Conservation (phyloP, 2,797 vertebrate species). For the Phalanger gymnotis region DNA sequence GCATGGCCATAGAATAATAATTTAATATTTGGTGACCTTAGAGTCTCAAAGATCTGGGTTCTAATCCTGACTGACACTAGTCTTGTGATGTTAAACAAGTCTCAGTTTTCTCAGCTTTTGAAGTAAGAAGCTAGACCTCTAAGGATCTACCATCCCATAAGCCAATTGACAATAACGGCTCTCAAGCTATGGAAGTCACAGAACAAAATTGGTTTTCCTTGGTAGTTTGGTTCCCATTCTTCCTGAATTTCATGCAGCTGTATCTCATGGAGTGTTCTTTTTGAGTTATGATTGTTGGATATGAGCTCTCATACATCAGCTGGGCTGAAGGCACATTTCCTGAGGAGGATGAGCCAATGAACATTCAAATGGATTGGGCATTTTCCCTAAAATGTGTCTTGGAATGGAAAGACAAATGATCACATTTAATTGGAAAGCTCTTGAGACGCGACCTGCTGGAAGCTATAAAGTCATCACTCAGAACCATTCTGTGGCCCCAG, state of each 20-base stretch:
- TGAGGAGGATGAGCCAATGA: conserved; percentile 45
- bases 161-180: not conserved
- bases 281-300: conserved; percentile 23
- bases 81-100: not conserved
- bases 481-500: conserved; percentile 24
- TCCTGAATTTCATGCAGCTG: conserved; percentile 16
- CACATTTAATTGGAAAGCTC: conserved; percentile 33
- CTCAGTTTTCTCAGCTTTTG: conserved; percentile 14
- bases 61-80: not conserved
- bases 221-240: conserved; percentile 42
- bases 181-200: conserved; percentile 15
- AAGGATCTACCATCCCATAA: not conserved
- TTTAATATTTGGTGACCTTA: not conserved
- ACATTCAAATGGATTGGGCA: not conserved
- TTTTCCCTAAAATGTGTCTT: conserved; percentile 60
- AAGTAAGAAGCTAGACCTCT: not conserved
- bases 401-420: conserved; percentile 52
- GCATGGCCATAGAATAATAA: not conserved
- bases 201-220: conserved; percentile 50
- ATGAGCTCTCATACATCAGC: conserved; percentile 24
- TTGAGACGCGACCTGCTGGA: not conserved
- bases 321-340: conserved; percentile 37
- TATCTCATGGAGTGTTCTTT: conserved; percentile 10
- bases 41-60: not conserved
- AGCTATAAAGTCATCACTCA: conserved; percentile 39